Percentiles rank a stretch among this genome's conserved stretches.
Conservation (phyloP, 2,888 invertebrate genomes). For the Macrosiphum euphorbiae region DNA sequence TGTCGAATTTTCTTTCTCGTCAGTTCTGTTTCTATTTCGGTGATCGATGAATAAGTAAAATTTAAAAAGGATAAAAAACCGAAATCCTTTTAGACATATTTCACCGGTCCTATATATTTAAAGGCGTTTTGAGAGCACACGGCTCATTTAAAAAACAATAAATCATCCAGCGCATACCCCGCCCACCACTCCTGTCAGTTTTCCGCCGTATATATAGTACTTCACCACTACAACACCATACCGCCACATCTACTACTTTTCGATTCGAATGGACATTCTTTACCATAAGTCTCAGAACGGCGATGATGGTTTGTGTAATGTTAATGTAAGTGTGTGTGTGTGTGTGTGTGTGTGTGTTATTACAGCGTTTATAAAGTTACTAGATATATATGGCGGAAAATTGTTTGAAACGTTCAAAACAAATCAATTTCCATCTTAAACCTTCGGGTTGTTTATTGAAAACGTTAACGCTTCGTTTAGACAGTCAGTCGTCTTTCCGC, state of each 20-base stretch:
- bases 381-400: not conserved
- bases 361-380: not conserved
- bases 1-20: not conserved
- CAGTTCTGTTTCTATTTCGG: not conserved
- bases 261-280: constrained; percentile 15
- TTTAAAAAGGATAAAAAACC: constrained; percentile 44
- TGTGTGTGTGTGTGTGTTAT: not conserved
- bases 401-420: constrained; percentile 17
- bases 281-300: not conserved
- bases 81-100: constrained; percentile 39
- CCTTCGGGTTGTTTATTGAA: not conserved
- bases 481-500: not conserved
- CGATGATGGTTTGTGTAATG: not conserved
- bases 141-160: constrained; percentile 61
- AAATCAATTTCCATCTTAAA: not conserved
- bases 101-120: not conserved
- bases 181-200: not conserved
- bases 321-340: not conserved
- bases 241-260: not conserved
- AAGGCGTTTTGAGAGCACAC: not conserved
- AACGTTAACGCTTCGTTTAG: not conserved
- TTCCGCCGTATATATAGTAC: not conserved
- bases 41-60: constrained; percentile 33
- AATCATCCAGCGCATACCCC: constrained; percentile 33
- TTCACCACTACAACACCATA: not conserved